Conservation (phyloP, 2,888 invertebrate species). For the Aethes cnicana region DNA sequence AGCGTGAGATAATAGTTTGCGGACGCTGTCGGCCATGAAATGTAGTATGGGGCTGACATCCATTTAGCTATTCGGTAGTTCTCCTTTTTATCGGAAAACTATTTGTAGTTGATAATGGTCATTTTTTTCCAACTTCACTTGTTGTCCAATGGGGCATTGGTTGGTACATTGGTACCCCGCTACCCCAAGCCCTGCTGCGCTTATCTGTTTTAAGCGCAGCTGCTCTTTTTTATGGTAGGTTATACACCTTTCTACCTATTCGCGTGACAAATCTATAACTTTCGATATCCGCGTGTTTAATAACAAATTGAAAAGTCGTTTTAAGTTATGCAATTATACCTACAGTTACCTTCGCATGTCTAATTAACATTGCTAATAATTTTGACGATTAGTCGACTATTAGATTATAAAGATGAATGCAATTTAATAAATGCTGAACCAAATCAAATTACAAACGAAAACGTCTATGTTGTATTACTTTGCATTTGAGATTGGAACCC, state of each 20-base stretch:
- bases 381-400: no score
- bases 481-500: background rate
- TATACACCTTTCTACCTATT: constrained; percentile 1
- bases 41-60: background rate
- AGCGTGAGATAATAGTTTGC: constrained; percentile 5
- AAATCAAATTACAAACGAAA: no score
- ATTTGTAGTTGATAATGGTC: constrained; percentile 1
- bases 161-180: constrained; percentile 23
- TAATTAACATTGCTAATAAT: no score
- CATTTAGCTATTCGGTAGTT: no score
- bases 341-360: no score
- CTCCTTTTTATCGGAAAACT: background rate
- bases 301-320: no score
- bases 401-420: no score
- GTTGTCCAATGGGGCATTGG: constrained; percentile 17
- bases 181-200: constrained; percentile 19
- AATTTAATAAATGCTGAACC: no score
- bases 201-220: constrained; percentile 25
- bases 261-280: constrained; percentile 19
- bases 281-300: no score
- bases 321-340: no score
- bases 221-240: constrained; percentile 25
- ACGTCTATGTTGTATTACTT: no score
- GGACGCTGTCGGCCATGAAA: background rate
- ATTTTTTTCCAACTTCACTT: background rate